These are phyloP conservation scores for Psilopogon haemacephalus DNA, from an alignment of 2,113 vertebrate genomes.

Conservation along the genomic window DNA sequence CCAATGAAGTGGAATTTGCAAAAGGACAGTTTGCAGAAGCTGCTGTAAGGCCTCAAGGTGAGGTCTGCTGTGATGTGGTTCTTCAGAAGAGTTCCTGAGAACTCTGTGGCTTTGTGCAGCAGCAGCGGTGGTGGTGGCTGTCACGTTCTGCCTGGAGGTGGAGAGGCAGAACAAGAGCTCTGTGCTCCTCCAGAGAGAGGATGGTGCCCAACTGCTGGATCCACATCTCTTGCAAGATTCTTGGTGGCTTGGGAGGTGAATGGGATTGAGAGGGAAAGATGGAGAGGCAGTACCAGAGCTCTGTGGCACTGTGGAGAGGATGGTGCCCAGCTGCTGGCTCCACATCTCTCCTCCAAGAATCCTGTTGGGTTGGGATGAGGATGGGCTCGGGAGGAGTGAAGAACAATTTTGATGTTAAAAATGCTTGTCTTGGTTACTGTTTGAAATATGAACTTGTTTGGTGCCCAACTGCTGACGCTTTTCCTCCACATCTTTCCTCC, in stretches of 20 bases:
- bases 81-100: conserved; percentile 29
- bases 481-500: no score
- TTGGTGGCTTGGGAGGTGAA: no score
- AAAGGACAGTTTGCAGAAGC: not conserved
- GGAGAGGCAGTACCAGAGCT: not conserved
- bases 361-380: rapidly evolving
- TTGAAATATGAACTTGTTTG: not conserved
- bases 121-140: not conserved
- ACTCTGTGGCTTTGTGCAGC: conserved; percentile 12
- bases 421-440: not conserved
- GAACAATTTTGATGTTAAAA: not conserved
- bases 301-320: not conserved
- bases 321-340: rapidly evolving
- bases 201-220: rapidly evolving
- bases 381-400: rapidly evolving
- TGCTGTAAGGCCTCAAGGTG: not conserved
- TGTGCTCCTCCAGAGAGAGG: not conserved
- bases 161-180: not conserved
- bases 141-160: not conserved
- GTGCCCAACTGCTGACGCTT: no score
- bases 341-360: not conserved
- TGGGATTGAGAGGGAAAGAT: no score
- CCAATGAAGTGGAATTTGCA: no score
- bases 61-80: not conserved
- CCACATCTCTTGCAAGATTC: not conserved